A percentile compares a stretch with the other conserved stretches of the same genome.
Evolutionary conservation across 2,888 invertebrate species (phyloP).

Genomic region (Pseudolycoriella hygida): DNA sequence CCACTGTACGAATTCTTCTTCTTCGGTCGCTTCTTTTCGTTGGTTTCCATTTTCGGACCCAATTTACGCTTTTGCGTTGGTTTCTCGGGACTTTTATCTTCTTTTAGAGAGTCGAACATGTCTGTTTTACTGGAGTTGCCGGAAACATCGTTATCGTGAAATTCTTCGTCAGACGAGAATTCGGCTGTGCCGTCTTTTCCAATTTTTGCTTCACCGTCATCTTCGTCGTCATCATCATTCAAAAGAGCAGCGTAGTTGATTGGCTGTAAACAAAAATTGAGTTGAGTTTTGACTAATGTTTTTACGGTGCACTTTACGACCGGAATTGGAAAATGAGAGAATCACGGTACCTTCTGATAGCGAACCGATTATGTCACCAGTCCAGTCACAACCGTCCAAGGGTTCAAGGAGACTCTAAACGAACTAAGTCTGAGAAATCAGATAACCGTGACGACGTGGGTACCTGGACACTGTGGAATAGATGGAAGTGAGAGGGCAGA

Average conservation of each 20-base stretch:
- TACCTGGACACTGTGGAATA: no score
- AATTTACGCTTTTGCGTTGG: conserved; percentile 2
- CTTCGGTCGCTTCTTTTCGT: background rate
- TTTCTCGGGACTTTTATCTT: background rate
- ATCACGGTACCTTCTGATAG: no score
- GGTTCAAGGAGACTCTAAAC: no score
- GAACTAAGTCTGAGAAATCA: no score
- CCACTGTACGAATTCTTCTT: background rate
- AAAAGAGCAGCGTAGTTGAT: conserved; percentile 3
- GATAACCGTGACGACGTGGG: no score
- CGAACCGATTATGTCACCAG: no score
- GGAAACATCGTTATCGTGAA: no score
- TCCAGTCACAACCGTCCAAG: no score
- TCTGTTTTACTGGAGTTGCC: background rate
- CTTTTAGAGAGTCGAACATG: conserved; percentile 6
- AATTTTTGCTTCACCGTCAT: background rate
- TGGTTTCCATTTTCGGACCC: conserved; percentile 1
- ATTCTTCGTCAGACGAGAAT: conserved; percentile 1
- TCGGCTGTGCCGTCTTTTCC: background rate
- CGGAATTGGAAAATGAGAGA: no score
- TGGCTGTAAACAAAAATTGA: background rate
- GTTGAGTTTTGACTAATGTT: background rate
- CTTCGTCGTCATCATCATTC: conserved; percentile 4
- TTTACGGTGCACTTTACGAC: no score
- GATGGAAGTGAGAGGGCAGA: no score